These are phyloP conservation scores for Andricus grossulariae DNA, from an alignment of 1,140 invertebrate genomes.

Conservation along the genomic window DNA sequence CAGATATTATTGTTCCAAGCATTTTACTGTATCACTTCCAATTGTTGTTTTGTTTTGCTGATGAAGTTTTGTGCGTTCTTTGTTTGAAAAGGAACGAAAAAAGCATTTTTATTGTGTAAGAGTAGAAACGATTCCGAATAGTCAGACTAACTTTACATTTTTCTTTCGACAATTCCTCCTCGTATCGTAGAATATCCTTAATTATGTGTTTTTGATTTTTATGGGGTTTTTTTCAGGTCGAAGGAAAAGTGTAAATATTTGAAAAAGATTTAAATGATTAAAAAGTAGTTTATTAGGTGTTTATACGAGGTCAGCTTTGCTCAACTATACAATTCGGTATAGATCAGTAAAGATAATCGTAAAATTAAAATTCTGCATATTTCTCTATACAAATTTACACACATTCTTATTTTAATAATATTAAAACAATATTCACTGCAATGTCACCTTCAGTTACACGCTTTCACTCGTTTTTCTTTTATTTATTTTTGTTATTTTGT, in stretches of 20 bases:
- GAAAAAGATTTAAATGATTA: too few relatives aligned
- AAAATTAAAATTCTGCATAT: too few relatives aligned
- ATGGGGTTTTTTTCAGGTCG: not conserved
- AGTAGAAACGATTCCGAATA: not conserved
- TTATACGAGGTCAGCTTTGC: slow-evolving; percentile 39
- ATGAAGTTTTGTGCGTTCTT: slow-evolving; percentile 1
- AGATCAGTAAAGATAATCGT: slow-evolving; percentile 53
- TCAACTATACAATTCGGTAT: slow-evolving; percentile 56
- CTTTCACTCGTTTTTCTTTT: not conserved
- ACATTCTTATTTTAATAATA: too few relatives aligned
- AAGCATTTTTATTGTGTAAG: slow-evolving; percentile 1
- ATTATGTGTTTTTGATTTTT: not conserved
- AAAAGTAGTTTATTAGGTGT: too few relatives aligned
- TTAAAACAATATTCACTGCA: not conserved
- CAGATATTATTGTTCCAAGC: slow-evolving; percentile 1
- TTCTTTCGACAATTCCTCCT: too few relatives aligned
- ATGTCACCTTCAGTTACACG: not conserved
- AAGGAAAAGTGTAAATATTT: slow-evolving; percentile 32
- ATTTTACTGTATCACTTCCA: slow-evolving; percentile 16
- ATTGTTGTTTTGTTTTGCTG: not conserved
- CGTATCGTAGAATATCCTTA: too few relatives aligned
- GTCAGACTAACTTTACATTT: too few relatives aligned
- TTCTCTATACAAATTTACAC: too few relatives aligned
- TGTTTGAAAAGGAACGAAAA: not conserved
- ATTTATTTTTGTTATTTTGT: slow-evolving; percentile 1